These are phyloP conservation scores for Drosophila ercepeae DNA, from an alignment of 1,140 invertebrate genomes.

Conservation along the genomic window DNA sequence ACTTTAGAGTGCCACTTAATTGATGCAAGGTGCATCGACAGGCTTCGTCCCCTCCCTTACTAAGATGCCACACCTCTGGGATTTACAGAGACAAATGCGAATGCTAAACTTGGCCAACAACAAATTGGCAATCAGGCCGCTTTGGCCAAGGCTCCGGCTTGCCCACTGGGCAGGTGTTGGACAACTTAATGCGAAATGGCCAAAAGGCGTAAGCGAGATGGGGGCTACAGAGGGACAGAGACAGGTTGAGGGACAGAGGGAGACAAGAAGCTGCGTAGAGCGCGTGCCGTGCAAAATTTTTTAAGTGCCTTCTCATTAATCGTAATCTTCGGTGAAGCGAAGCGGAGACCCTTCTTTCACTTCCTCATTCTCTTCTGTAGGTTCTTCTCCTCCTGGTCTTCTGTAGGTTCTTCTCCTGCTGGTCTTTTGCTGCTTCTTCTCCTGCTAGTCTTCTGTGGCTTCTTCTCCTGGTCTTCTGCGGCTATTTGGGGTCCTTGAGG, in stretches of 20 bases:
- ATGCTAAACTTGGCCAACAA: slow-evolving; percentile 52
- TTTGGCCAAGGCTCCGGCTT: slow-evolving; percentile 21
- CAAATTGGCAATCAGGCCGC: slow-evolving; percentile 79
- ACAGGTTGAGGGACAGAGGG: neutral
- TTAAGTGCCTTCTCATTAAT: slow-evolving; percentile 78
- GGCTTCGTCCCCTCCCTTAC: slow-evolving; percentile 9
- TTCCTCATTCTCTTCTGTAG: neutral
- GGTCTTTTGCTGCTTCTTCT: too few species aligned
- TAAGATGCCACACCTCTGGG: slow-evolving; percentile 2
- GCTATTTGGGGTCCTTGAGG: neutral
- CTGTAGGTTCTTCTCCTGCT: too few species aligned
- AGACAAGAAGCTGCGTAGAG: slow-evolving; percentile 47
- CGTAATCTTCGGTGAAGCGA: slow-evolving; percentile 64
- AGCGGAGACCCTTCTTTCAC: slow-evolving; percentile 13
- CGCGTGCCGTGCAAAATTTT: slow-evolving; percentile 68
- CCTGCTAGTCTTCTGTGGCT: too few species aligned
- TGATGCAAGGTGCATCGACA: slow-evolving; percentile 42
- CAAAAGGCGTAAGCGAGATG: neutral
- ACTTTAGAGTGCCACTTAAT: slow-evolving; percentile 28
- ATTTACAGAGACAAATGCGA: slow-evolving; percentile 57
- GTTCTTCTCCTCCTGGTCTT: too few species aligned
- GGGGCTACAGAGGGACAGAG: slow-evolving; percentile 3
- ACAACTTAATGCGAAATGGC: slow-evolving; percentile 64
- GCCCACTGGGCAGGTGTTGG: slow-evolving; percentile 76
- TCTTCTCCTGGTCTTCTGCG: too few species aligned